phyloP scores from a whole-genome alignment of 1,140 invertebrate genomes.

The Zophobas morio region DNA sequence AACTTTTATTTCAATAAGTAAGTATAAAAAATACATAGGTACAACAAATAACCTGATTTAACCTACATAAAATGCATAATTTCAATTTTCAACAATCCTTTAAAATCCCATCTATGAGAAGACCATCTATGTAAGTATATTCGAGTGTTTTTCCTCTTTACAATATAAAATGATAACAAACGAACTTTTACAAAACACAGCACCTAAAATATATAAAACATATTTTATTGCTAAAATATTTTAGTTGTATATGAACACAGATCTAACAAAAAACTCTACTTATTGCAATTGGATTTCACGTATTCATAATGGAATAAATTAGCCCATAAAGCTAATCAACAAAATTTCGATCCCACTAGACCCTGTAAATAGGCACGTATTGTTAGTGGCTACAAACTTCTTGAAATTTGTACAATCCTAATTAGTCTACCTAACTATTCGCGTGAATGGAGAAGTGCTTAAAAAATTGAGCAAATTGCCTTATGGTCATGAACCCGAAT shows the following conservation, averaged over 20 bases:
- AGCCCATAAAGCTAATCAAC: not conserved
- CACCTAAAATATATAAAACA: slow-evolving; percentile 43
- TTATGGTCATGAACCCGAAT: slow-evolving; percentile 41
- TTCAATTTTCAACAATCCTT: slow-evolving; percentile 44
- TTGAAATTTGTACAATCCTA: slow-evolving; percentile 27
- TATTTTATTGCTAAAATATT: slow-evolving; percentile 32
- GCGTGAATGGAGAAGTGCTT: slow-evolving; percentile 42
- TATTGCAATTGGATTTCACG: slow-evolving; percentile 31
- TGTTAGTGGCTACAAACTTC: slow-evolving; percentile 24
- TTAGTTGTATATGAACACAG: slow-evolving; percentile 13
- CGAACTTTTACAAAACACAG: slow-evolving; percentile 32
- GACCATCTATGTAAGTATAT: slow-evolving; percentile 31
- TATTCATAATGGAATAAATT: slow-evolving; percentile 18
- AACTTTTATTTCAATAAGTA: slow-evolving; percentile 41
- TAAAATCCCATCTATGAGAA: slow-evolving; percentile 42
- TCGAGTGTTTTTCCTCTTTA: slow-evolving; percentile 8
- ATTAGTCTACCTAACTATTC: slow-evolving; percentile 33
- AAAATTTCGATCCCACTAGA: slow-evolving; percentile 21
- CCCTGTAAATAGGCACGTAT: slow-evolving; percentile 36
- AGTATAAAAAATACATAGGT: slow-evolving; percentile 48
- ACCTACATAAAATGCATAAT: slow-evolving; percentile 39
- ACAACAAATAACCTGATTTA: slow-evolving; percentile 47
- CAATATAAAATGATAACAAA: slow-evolving; percentile 35
- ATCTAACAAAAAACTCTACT: slow-evolving; percentile 27
- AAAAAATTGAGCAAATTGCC: slow-evolving; percentile 41